A percentile compares a stretch with the other conserved stretches of the same genome.
phyloP scores from a whole-genome alignment of 2,113 vertebrate species.

The Centropus unirufus region DNA sequence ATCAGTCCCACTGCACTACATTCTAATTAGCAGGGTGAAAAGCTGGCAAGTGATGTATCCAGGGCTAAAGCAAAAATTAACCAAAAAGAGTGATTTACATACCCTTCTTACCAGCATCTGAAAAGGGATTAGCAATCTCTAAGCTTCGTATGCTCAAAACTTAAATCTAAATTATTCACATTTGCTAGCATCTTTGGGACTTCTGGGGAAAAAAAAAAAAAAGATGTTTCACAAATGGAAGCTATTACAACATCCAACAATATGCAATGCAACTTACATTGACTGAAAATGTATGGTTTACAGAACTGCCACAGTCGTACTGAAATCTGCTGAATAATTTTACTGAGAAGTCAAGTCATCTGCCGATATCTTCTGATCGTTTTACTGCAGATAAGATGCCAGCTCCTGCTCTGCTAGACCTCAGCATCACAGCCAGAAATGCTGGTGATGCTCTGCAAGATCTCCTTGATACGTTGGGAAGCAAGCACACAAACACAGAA shows the following conservation, averaged over 20 bases:
- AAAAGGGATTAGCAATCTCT: neutral
- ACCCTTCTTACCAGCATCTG: neutral
- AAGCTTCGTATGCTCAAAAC: neutral
- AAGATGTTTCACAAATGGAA: neutral
- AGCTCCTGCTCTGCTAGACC: neutral
- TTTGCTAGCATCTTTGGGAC: neutral
- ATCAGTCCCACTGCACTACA: neutral
- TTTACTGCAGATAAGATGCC: neutral
- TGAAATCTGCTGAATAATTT: slow-evolving; percentile 25
- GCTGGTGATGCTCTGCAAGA: neutral
- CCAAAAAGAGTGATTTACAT: neutral
- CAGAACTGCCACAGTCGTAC: neutral
- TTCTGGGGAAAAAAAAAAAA: neutral
- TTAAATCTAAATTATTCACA: neutral
- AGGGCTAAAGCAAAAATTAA: neutral
- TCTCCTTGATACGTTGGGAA: neutral
- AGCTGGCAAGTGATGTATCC: neutral
- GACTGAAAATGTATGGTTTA: neutral
- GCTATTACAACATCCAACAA: neutral
- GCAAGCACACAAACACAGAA: neutral
- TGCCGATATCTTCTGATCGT: neutral
- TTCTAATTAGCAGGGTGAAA: neutral
- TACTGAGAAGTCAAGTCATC: neutral
- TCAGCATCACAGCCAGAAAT: neutral
- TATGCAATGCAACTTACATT: neutral